Evolutionary conservation across 2,797 vertebrate genomes (phyloP).

Genomic region (Neopelma chrysocephalum): DNA sequence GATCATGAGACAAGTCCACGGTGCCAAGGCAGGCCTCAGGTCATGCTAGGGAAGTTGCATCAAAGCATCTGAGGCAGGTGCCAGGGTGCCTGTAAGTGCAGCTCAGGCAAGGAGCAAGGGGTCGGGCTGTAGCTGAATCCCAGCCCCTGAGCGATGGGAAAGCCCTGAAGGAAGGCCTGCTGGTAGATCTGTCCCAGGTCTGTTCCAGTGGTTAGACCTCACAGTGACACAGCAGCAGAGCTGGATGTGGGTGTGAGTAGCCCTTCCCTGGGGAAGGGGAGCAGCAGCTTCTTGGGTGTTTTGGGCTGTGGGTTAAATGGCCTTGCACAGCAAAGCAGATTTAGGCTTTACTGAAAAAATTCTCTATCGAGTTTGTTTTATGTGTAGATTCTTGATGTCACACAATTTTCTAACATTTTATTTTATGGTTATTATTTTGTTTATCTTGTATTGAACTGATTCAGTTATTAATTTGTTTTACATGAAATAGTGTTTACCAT

Average conservation of each 20-base stretch:
- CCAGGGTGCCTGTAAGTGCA: too few relatives aligned
- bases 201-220: not conserved
- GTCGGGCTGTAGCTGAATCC: not conserved
- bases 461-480: not conserved
- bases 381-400: not conserved
- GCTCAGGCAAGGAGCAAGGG: not conserved
- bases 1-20: fast-evolving
- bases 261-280: fast-evolving
- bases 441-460: not conserved
- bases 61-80: fast-evolving
- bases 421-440: not conserved
- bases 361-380: not conserved
- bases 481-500: not conserved
- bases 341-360: not conserved
- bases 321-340: not conserved
- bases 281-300: not conserved
- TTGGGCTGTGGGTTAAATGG: not conserved
- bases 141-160: not conserved
- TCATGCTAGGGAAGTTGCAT: not conserved
- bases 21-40: not conserved
- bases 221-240: not conserved
- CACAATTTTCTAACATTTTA: not conserved
- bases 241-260: not conserved
- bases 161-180: not conserved
- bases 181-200: fast-evolving